These are phyloP conservation scores for Marmota flaviventris DNA, from an alignment of 2,113 vertebrate genomes.

Conservation along the genomic window DNA sequence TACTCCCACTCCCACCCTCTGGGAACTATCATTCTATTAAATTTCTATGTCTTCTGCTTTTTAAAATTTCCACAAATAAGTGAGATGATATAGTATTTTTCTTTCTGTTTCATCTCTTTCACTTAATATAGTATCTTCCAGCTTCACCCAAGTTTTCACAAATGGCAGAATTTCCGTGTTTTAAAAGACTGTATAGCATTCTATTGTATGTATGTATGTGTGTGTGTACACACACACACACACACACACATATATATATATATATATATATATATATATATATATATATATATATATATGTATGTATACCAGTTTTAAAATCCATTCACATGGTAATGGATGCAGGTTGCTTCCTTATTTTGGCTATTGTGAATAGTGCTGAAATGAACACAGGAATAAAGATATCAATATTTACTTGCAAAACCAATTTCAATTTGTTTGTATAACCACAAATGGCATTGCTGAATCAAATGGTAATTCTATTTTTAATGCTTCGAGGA, in stretches of 20 bases:
- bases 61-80: not conserved
- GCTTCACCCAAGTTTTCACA: not conserved
- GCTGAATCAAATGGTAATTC: not conserved
- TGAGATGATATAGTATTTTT: not conserved
- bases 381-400: not conserved
- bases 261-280: no score
- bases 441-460: not conserved
- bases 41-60: not conserved
- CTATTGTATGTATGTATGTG: no score
- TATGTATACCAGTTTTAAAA: not conserved
- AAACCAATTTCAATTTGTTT: not conserved
- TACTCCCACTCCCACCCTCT: no score
- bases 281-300: no score
- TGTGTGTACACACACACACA: no score
- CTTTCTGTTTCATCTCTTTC: no score
- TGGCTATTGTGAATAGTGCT: not conserved
- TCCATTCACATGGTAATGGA: not conserved
- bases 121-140: not conserved
- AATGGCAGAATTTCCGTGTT: not conserved
- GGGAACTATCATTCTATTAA: not conserved
- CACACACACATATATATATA: no score
- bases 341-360: not conserved
- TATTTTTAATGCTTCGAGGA: not conserved
- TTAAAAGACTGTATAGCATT: not conserved
- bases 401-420: not conserved